phyloP scores from a whole-genome alignment of 2,113 vertebrate species.

The Aepyceros melampus region DNA sequence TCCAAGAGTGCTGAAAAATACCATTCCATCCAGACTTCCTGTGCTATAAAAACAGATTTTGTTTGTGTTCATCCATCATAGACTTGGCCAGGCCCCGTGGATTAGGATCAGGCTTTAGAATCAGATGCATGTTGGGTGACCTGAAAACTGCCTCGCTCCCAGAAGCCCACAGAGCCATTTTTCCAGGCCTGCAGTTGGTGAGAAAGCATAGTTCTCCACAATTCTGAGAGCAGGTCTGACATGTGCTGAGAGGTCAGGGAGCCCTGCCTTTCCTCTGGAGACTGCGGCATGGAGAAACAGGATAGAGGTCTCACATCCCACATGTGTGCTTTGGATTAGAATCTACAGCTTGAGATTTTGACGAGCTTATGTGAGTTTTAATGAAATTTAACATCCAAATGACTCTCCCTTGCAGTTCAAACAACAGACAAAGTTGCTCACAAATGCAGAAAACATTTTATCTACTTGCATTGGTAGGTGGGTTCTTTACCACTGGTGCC shows the following conservation, averaged over 20 bases:
- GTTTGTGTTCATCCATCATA: background rate
- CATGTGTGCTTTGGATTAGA: background rate
- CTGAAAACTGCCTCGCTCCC: background rate
- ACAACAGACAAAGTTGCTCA: background rate
- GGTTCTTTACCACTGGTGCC: background rate
- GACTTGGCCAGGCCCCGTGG: background rate
- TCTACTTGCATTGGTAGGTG: background rate
- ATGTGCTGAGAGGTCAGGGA: background rate
- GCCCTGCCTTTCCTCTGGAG: background rate
- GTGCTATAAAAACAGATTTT: background rate
- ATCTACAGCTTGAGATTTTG: background rate
- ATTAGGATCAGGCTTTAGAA: background rate
- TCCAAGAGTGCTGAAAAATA: constrained; percentile 37
- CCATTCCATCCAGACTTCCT: background rate
- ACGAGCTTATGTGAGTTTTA: background rate
- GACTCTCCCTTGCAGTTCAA: background rate
- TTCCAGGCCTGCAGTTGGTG: background rate
- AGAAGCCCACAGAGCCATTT: background rate
- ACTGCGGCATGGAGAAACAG: background rate
- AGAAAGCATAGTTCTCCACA: background rate
- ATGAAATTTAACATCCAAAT: background rate
- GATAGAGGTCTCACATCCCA: background rate
- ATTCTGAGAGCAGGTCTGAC: background rate
- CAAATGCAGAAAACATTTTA: background rate
- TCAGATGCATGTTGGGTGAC: background rate